Base-by-base conservation (phyloP, 2,888 invertebrate species). In the Apamea epomidion region DNA sequence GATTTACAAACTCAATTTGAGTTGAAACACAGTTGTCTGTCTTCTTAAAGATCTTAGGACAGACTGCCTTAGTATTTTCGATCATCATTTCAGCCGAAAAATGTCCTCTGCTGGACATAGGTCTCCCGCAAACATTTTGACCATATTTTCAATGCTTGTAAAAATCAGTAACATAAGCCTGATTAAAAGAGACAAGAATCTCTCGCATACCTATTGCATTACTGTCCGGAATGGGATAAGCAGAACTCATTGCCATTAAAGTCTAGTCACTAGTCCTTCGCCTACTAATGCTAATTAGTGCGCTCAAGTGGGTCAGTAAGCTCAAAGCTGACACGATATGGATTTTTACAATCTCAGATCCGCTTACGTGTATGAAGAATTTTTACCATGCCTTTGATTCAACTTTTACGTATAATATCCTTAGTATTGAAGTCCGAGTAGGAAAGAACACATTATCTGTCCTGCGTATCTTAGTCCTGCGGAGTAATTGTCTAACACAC, bases 221-320 rank as follows among this genome's bases (percentile, higher is more conserved):
- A 21, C 18, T 67, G 14, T 25, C 25, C 37, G 29, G 51, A 79
- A 68, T 73, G 42, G 37, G 54, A 54, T 75, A 68, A 64, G 62
- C 75, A 68, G 54, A 73, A 67, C 37, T 64, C 67, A 78, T 75
- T 64, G 54, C 32, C 62, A 62, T 65, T 76, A 65, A 60, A 12
- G 45, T 21, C 29, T 69, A 29, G 1, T 29, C 29, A 29, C 64
- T 71, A 37, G 65, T 81, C 62, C 82, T 77, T 78, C 64, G 12
- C 67, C 74, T 60, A 68, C 29, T 64, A 68, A 78, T 75, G 42
- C 32, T 82, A 68, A 83, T 78, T 75, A 75, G 62, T 65, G 25
- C n/a, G 7, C 42, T 68, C 14, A 14, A 78, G 37, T 83, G 42
- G 74, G 72, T 74, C 62, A 81, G 81, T 72, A 45, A 58, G 18